Percentiles rank a stretch among this genome's conserved stretches.
phyloP scores from a whole-genome alignment of 35 echinoderm and acorn worm genomes.

The Amphiura filiformis region DNA sequence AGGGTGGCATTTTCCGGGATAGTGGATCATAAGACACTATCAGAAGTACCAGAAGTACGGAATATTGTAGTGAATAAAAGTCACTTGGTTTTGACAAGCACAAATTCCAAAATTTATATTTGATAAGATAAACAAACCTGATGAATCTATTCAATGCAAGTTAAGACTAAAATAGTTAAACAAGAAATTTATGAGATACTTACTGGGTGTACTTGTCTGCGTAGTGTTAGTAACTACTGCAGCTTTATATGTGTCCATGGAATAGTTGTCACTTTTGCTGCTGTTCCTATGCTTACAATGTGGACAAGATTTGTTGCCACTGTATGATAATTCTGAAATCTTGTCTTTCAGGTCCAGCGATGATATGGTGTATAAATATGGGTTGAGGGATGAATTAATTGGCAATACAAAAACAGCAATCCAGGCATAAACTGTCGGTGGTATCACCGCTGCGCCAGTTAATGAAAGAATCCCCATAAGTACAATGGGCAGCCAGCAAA shows the following conservation, averaged over 20 bases:
- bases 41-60: too few relatives aligned
- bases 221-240: not conserved
- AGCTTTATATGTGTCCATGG: not conserved
- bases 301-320: not conserved
- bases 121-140: too few relatives aligned
- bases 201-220: not conserved
- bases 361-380: conserved; percentile 67
- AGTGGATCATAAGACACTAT: too few relatives aligned
- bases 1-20: too few relatives aligned
- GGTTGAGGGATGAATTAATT: conserved; percentile 68
- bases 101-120: too few relatives aligned
- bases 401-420: conserved; percentile 71
- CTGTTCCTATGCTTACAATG: not conserved
- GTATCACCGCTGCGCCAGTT: conserved; percentile 29
- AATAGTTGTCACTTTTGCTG: not conserved
- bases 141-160: too few relatives aligned
- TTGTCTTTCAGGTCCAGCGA: conserved; percentile 16
- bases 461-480: conserved; percentile 55
- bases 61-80: too few relatives aligned
- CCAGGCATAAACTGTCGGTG: conserved; percentile 63
- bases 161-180: too few relatives aligned
- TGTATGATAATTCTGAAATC: conserved; percentile 2
- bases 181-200: too few relatives aligned
- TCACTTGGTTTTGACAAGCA: too few relatives aligned
- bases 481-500: conserved; percentile 70